phyloP scores from a whole-genome alignment of 2,113 vertebrate species.

The Labeo rohita region DNA sequence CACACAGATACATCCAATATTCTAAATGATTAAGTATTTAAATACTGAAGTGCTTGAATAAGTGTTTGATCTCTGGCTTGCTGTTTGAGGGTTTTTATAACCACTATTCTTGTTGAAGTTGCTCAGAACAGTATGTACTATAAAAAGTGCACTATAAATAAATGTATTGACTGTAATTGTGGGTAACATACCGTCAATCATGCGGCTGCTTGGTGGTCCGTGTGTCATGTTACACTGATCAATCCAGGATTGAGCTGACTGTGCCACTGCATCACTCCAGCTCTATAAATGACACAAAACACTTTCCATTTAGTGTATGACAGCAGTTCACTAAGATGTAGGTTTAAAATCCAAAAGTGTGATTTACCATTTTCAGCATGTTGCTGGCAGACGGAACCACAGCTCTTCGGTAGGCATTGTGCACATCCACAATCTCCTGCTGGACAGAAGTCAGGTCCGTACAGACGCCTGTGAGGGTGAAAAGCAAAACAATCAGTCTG shows the following conservation, averaged over 20 bases:
- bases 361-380: slow-evolving; percentile 74
- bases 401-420: slow-evolving; percentile 67
- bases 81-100: not conserved
- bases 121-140: not conserved
- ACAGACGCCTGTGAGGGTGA: slow-evolving; percentile 56
- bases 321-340: not conserved
- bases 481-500: not conserved
- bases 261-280: slow-evolving; percentile 62
- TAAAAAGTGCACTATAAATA: not conserved
- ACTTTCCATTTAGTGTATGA: not conserved
- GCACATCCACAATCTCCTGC: slow-evolving; percentile 64
- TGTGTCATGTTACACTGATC: slow-evolving; percentile 67
- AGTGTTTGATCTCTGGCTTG: not conserved
- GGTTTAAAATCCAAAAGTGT: not conserved
- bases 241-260: slow-evolving; percentile 65
- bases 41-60: too few relatives aligned
- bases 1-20: too few relatives aligned
- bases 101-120: not conserved
- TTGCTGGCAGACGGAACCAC: slow-evolving; percentile 65
- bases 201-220: slow-evolving; percentile 57
- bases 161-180: not conserved
- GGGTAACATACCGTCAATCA: slow-evolving; percentile 56
- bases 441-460: slow-evolving; percentile 56
- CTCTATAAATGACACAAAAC: slow-evolving; percentile 53
- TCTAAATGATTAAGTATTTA: too few relatives aligned